A percentile compares a stretch with the other conserved stretches of the same genome.
Conservation (phyloP, 2,113 vertebrate species). For the Colaptes auratus region DNA sequence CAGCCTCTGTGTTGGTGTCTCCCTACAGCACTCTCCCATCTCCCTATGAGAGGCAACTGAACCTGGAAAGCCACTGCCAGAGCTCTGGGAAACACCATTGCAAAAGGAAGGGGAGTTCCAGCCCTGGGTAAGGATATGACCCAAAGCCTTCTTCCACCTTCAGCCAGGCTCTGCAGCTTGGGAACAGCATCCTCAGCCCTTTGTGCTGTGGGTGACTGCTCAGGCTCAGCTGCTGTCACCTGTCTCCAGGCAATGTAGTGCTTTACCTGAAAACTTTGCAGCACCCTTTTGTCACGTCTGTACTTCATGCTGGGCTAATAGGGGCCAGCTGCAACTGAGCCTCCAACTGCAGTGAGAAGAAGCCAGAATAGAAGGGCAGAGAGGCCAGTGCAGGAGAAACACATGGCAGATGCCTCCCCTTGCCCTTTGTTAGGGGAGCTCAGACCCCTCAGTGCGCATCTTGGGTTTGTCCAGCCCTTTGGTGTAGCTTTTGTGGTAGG, state of each 20-base stretch:
- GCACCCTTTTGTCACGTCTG: neutral
- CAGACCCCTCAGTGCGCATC: neutral
- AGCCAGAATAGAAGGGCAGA: neutral
- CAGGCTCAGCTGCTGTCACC: neutral
- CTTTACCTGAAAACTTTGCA: neutral
- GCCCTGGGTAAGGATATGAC: conserved; percentile 67
- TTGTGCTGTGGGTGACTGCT: neutral
- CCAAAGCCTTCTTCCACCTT: neutral
- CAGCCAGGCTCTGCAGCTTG: neutral
- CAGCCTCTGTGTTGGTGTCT: neutral
- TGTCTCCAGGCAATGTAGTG: neutral
- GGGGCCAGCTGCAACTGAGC: neutral
- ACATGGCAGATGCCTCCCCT: rapidly evolving
- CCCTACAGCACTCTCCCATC: conserved; percentile 68
- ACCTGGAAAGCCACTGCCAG: conserved; percentile 74
- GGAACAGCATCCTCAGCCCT: neutral
- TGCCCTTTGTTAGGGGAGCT: neutral
- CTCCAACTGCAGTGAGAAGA: neutral
- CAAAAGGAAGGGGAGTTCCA: conserved; percentile 86
- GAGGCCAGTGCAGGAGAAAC: neutral
- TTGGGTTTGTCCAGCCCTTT: neutral
- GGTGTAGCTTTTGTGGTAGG: neutral
- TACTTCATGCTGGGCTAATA: neutral
- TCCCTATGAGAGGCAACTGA: conserved; percentile 84
- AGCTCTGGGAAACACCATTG: conserved; percentile 48